Base-by-base conservation (phyloP, 2,113 vertebrate genomes). In the Pionites leucogaster region DNA sequence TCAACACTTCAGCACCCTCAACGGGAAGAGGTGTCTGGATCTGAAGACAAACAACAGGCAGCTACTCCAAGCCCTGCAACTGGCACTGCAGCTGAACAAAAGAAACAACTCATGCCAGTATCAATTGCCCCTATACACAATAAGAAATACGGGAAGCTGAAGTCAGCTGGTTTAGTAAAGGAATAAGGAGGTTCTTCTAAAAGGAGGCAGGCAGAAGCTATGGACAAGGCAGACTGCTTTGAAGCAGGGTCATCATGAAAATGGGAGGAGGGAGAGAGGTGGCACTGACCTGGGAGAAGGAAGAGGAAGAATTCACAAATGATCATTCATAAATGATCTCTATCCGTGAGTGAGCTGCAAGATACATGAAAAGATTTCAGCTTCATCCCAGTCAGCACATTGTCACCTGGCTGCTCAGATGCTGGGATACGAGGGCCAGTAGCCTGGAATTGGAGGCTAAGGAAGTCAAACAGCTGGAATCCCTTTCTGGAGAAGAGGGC, bases 301-400 rank as follows among this genome's bases (percentile, higher is more conserved):
- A 37, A 49, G 27, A 41, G 28, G 67, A 41, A 42, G 4, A 28
- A 76, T 55, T 75, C 15, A 37, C 81, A 28, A 37, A 75, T 42
- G 35, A 57, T n/a, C 31, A 57, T n/a, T 57, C 33, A 59, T 59
- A n/a, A n/a, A n/a, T 13, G 53, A 9, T 63, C 7, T 7, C 31
- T 49, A 8, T 55, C 63, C 3, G 18, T 69, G 62, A 69, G 15
- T 37, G 47, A 82, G 35, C 47, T 55, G 9, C 71, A 35, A 69
- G 55, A 39, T n/a, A 22, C 5, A 19, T 7, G 17, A 18, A 42
- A 69, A 25, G 5, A 42, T 35, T 75, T 49, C 1, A 1, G 68
- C 29, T 62, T 59, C 0, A 0, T 74, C n/a, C 17, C 8, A 13
- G 29, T 53, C n/a, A 62, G 59, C 8, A 18, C 3, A 13, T 20